A percentile compares a stretch with the other conserved stretches of the same genome.
These are phyloP conservation scores for Zosterops lateralis DNA, from an alignment of 2,113 vertebrate species.

Conservation along the genomic window DNA sequence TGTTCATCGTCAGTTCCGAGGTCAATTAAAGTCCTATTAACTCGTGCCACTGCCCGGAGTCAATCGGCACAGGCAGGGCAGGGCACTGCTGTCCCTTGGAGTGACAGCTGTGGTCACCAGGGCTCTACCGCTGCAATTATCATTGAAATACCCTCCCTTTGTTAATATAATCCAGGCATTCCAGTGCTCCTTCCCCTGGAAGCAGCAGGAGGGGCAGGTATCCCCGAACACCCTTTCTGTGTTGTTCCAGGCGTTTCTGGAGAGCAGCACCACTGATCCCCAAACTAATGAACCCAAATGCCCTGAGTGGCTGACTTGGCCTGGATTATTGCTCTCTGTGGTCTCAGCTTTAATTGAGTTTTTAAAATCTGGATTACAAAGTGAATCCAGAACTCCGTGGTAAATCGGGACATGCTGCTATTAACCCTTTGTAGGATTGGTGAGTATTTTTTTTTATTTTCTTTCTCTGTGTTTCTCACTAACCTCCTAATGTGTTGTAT, in stretches of 20 bases:
- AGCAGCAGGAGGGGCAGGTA: neutral
- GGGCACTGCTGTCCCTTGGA: neutral
- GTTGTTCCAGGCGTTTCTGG: neutral
- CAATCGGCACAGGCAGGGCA: neutral
- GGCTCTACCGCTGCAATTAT: neutral
- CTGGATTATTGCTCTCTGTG: neutral
- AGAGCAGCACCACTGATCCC: neutral
- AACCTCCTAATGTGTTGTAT: neutral
- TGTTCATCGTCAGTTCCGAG: neutral
- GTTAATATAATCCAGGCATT: neutral
- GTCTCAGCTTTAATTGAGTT: neutral
- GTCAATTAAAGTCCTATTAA: neutral
- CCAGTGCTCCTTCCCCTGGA: neutral
- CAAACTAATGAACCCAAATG: neutral
- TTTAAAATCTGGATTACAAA: neutral
- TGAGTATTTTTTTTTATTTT: neutral
- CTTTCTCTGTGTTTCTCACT: neutral
- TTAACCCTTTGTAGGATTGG: neutral
- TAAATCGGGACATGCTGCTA: neutral
- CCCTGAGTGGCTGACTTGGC: neutral
- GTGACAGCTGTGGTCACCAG: neutral
- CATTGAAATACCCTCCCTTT: neutral
- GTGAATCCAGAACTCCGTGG: neutral
- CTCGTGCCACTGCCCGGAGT: neutral
- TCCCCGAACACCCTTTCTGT: neutral